phyloP scores from a whole-genome alignment of 2,888 invertebrate species.

The Perizoma affinitatum region DNA sequence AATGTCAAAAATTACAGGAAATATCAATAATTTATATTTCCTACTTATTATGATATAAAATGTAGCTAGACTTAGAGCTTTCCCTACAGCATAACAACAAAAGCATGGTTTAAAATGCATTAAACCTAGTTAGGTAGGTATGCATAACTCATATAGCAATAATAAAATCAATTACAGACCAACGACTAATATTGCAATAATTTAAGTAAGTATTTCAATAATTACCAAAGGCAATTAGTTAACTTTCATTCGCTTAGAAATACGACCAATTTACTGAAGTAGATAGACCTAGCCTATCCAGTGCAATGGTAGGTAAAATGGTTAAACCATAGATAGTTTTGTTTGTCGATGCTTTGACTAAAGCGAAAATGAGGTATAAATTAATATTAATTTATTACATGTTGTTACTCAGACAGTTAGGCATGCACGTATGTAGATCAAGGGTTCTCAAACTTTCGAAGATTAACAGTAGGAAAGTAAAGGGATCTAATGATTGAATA shows the following conservation, averaged over 20 bases:
- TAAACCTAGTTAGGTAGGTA: background rate
- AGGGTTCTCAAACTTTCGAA: slow-evolving; percentile 31
- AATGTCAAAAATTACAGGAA: no score
- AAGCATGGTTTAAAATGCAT: background rate
- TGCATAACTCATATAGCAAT: slow-evolving; percentile 10
- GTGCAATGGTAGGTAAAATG: no score
- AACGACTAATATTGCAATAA: slow-evolving; percentile 14
- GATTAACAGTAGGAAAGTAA: background rate
- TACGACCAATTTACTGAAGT: slow-evolving; percentile 25
- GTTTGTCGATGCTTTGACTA: slow-evolving; percentile 23
- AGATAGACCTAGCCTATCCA: background rate
- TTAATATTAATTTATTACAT: slow-evolving; percentile 47
- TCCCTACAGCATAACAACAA: background rate
- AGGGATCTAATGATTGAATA: background rate
- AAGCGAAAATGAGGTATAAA: slow-evolving; percentile 52
- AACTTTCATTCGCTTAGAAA: slow-evolving; percentile 22
- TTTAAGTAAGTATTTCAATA: slow-evolving; percentile 10
- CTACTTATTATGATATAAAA: no score
- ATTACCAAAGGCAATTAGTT: slow-evolving; percentile 16
- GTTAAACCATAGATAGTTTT: slow-evolving; percentile 12
- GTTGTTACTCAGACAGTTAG: slow-evolving; percentile 28
- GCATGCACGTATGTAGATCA: slow-evolving; percentile 31
- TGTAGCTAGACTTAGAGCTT: no score
- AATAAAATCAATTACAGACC: slow-evolving; percentile 10
- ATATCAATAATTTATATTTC: no score